A percentile compares a stretch with the other conserved stretches of the same genome.
phyloP scores from a whole-genome alignment of 2,797 vertebrate species.

The Acanthurus lineatus region DNA sequence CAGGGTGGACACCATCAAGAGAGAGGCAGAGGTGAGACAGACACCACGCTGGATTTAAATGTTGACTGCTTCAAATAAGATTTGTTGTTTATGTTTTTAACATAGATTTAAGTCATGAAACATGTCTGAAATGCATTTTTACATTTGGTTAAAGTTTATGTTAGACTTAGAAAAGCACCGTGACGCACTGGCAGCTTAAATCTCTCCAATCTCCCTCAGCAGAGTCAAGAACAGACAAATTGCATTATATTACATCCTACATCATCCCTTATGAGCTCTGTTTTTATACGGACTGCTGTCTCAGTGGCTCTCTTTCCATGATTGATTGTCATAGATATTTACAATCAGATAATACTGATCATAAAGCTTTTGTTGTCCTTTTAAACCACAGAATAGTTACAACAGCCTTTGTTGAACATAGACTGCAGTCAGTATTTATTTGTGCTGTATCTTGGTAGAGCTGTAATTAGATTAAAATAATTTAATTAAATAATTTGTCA shows the following conservation, averaged over 20 bases:
- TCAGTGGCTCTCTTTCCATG: too few species aligned
- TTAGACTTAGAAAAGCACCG: neutral
- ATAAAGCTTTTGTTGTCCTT: slow-evolving; percentile 7
- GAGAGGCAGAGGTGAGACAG: slow-evolving; percentile 92
- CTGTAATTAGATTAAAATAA: slow-evolving; percentile 66
- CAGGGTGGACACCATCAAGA: slow-evolving; percentile 94
- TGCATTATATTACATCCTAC: slow-evolving; percentile 13
- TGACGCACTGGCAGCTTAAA: neutral
- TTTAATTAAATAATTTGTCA: slow-evolving; percentile 64
- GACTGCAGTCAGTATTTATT: slow-evolving; percentile 8
- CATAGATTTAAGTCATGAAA: neutral
- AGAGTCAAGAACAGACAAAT: slow-evolving; percentile 38
- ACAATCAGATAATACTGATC: too few species aligned
- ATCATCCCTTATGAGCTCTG: neutral
- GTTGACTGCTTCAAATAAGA: neutral
- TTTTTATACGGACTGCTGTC: neutral
- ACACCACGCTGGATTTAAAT: neutral
- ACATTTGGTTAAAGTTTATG: slow-evolving; percentile 8
- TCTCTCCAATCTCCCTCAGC: slow-evolving; percentile 16
- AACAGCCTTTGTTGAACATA: slow-evolving; percentile 20
- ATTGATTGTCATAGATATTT: too few species aligned
- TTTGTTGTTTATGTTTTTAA: neutral
- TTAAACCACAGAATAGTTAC: neutral
- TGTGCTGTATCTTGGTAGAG: slow-evolving; percentile 38
- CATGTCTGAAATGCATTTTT: neutral